Percentiles rank a stretch among this genome's conserved stretches.
Evolutionary conservation across 2,113 vertebrate species (phyloP).

Genomic region (Bucco capensis): DNA sequence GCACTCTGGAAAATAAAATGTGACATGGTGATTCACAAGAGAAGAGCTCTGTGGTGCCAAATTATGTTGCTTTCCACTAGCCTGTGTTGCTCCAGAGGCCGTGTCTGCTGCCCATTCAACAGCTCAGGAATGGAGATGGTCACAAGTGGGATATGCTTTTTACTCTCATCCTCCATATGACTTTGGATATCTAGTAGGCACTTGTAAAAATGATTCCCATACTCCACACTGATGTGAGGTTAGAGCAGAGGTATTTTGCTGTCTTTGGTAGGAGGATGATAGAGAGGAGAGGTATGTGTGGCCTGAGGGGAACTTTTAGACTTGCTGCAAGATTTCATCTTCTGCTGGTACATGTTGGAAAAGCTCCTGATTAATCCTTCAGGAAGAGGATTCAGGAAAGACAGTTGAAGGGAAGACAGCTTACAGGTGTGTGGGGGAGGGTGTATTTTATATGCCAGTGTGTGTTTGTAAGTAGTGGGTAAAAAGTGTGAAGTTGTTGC

Average conservation of each 20-base stretch:
- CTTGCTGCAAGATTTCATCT: background rate
- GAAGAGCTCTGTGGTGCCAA: background rate
- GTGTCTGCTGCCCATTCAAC: background rate
- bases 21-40: background rate
- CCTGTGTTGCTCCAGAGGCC: background rate
- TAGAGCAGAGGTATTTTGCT: background rate
- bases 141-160: background rate
- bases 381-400: background rate
- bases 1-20: background rate
- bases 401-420: background rate
- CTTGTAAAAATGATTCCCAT: background rate
- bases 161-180: background rate
- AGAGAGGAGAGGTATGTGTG: background rate
- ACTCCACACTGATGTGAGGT: background rate
- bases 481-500: background rate
- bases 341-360: background rate
- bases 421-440: background rate
- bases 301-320: background rate
- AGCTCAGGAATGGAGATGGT: background rate
- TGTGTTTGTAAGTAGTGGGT: background rate
- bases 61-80: background rate
- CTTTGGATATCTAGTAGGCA: background rate
- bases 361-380: background rate
- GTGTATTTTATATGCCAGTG: background rate
- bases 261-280: background rate